Conservation (phyloP, 2,113 vertebrate genomes). For the Mirounga angustirostris region DNA sequence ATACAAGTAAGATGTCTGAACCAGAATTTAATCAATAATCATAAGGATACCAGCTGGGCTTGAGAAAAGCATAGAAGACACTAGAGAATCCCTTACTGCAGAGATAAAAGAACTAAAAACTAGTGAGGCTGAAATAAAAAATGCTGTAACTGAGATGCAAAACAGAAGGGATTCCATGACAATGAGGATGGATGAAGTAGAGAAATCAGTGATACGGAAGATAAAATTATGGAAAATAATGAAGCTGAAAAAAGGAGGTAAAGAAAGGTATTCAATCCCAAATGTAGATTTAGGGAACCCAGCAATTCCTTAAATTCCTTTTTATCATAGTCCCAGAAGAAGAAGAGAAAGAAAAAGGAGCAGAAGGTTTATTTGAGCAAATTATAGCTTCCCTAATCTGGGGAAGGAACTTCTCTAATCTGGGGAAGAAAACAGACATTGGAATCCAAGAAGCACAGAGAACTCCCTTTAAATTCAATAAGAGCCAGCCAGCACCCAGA, state of each 20-base stretch:
- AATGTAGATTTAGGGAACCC: not conserved
- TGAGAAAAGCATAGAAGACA: not conserved
- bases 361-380: not conserved
- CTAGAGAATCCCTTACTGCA: not conserved
- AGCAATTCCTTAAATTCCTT: not conserved
- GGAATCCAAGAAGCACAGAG: not conserved
- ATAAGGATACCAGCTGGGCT: not conserved
- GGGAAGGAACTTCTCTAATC: not conserved
- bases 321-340: not conserved
- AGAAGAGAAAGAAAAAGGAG: not conserved
- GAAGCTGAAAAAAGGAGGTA: not conserved
- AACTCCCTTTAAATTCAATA: not conserved
- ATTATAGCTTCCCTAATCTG: not conserved
- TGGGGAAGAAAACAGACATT: not conserved
- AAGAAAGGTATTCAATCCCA: not conserved
- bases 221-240: not conserved
- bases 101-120: not conserved
- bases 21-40: not conserved
- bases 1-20: not conserved
- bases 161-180: not conserved
- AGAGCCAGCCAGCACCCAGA: not conserved
- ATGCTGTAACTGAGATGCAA: not conserved
- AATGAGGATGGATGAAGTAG: not conserved
- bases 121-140: not conserved
- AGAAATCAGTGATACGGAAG: not conserved